These are phyloP conservation scores for Illadopsis cleaveri DNA, from an alignment of 2,113 vertebrate species.

Conservation along the genomic window DNA sequence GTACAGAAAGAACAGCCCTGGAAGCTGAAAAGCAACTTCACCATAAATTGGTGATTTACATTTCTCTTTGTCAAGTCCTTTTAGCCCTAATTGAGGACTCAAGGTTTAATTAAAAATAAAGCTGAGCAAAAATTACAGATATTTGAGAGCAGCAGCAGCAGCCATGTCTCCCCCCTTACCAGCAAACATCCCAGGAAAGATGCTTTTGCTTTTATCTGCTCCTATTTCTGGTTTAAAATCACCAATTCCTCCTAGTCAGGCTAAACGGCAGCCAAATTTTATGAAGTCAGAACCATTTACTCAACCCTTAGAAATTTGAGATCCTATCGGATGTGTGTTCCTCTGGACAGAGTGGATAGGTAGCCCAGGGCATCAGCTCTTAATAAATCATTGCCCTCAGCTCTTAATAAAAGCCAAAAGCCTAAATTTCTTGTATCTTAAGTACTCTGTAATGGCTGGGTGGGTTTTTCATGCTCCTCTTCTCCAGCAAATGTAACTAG, in stretches of 20 bases:
- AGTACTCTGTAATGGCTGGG: not conserved
- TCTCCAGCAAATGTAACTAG: not conserved
- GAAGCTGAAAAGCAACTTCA: constrained; percentile 54
- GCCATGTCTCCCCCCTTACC: not conserved
- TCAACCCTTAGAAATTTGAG: not conserved
- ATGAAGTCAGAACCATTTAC: not conserved
- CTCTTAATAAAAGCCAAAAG: not conserved
- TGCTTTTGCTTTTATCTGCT: not conserved
- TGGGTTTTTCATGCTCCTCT: not conserved
- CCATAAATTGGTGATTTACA: constrained; percentile 35
- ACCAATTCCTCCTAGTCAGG: not conserved
- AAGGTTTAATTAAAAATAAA: not conserved
- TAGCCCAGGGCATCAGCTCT: not conserved
- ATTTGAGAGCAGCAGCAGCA: not conserved
- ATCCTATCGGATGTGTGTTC: not conserved
- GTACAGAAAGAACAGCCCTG: not conserved
- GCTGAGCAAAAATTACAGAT: not conserved
- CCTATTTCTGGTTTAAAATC: not conserved
- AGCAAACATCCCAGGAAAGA: not conserved
- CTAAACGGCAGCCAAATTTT: not conserved
- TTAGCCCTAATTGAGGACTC: constrained; percentile 32
- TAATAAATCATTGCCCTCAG: not conserved
- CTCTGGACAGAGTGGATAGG: not conserved
- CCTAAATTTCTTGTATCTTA: not conserved
- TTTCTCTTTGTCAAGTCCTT: constrained; percentile 12